These are phyloP conservation scores for Oreochromis grahami DNA, from an alignment of 2,797 vertebrate genomes.

Conservation along the genomic window DNA sequence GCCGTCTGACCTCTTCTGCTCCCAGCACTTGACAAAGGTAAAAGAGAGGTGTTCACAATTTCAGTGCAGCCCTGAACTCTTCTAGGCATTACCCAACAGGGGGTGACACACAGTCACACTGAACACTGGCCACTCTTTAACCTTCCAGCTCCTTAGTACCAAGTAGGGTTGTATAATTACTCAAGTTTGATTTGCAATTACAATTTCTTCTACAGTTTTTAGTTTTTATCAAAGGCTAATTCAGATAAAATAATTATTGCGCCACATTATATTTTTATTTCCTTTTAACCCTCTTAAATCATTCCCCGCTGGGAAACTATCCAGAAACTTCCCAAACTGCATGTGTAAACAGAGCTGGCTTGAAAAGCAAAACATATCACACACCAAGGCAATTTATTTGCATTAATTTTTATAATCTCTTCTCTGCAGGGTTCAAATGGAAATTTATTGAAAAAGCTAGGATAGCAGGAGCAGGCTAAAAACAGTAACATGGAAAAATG, in stretches of 20 bases:
- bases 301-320: neutral
- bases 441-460: neutral
- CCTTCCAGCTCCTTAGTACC: neutral
- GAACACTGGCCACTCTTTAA: neutral
- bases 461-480: neutral
- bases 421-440: neutral
- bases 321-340: neutral
- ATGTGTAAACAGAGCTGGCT: neutral
- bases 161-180: neutral
- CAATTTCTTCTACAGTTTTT: neutral
- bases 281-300: neutral
- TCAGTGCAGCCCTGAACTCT: neutral
- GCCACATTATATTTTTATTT: neutral
- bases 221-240: neutral
- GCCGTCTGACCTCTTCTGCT: constrained; percentile 62
- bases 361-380: neutral
- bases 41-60: neutral
- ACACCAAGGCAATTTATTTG: neutral
- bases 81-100: neutral
- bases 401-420: neutral
- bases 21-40: constrained; percentile 33
- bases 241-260: neutral
- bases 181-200: neutral
- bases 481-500: neutral
- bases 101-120: neutral